Percentiles rank a stretch among this genome's conserved stretches.
These are phyloP conservation scores for Zonotrichia leucophrys DNA, from an alignment of 2,113 vertebrate genomes.

Conservation along the genomic window DNA sequence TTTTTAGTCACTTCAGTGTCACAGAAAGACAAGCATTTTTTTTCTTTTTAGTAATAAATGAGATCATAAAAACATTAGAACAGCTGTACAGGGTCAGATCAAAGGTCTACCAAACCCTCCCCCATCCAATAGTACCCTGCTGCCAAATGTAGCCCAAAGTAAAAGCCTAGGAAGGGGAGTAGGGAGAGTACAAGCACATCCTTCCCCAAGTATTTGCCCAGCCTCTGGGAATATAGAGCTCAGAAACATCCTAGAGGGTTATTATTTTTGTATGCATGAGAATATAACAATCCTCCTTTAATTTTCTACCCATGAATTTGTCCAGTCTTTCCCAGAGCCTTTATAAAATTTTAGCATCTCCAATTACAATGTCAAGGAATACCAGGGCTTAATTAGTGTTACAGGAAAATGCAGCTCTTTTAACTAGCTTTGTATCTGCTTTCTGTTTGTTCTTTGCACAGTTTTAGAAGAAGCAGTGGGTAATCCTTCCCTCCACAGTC, in stretches of 20 bases:
- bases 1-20: neutral
- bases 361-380: neutral
- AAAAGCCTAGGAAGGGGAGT: neutral
- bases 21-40: accelerated
- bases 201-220: neutral
- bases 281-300: neutral
- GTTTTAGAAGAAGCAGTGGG: neutral
- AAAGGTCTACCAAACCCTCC: neutral
- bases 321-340: neutral
- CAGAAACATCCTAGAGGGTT: neutral
- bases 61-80: neutral
- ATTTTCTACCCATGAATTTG: neutral
- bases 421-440: neutral
- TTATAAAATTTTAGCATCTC: neutral
- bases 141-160: neutral
- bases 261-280: neutral
- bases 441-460: neutral
- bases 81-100: neutral
- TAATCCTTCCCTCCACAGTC: neutral
- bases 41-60: neutral
- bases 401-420: neutral
- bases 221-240: neutral
- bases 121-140: neutral
- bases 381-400: neutral
- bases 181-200: neutral